Conservation (phyloP, 2,888 invertebrate species). For the Gymnoscelis rufifasciata region DNA sequence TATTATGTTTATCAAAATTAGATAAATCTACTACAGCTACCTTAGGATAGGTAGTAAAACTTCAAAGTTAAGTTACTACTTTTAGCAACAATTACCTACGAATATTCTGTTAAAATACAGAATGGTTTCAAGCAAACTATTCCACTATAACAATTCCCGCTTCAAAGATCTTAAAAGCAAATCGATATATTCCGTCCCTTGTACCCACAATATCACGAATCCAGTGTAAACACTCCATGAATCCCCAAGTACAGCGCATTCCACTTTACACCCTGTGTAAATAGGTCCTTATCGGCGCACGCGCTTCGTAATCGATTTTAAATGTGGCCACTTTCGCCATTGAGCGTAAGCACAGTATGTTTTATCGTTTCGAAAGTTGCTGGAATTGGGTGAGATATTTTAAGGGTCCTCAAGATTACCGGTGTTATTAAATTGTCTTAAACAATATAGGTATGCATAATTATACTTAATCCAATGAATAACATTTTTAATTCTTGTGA, state of each 20-base stretch:
- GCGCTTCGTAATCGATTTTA: constrained; percentile 36
- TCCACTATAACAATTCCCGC: no score
- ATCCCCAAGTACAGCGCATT: constrained; percentile 45
- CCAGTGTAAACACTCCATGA: constrained; percentile 29
- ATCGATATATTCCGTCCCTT: background rate
- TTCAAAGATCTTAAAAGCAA: no score
- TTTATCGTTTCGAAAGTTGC: constrained; percentile 25
- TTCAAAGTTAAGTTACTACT: no score
- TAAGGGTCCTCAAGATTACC: constrained; percentile 14
- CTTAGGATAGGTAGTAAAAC: no score
- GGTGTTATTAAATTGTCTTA: background rate
- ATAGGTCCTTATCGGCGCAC: constrained; percentile 31
- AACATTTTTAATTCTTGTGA: no score
- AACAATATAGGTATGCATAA: no score
- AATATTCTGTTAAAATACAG: no score
- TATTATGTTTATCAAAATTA: no score
- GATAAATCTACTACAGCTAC: no score
- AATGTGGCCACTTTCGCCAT: constrained; percentile 34
- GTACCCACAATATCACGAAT: constrained; percentile 21
- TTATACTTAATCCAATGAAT: no score
- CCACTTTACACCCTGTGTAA: constrained; percentile 43
- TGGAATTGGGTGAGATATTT: constrained; percentile 23
- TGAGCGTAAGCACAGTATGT: constrained; percentile 17
- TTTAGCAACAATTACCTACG: no score
- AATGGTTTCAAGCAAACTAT: no score